These are phyloP conservation scores for Apamea anceps DNA, from an alignment of 2,888 invertebrate species.

Conservation along the genomic window DNA sequence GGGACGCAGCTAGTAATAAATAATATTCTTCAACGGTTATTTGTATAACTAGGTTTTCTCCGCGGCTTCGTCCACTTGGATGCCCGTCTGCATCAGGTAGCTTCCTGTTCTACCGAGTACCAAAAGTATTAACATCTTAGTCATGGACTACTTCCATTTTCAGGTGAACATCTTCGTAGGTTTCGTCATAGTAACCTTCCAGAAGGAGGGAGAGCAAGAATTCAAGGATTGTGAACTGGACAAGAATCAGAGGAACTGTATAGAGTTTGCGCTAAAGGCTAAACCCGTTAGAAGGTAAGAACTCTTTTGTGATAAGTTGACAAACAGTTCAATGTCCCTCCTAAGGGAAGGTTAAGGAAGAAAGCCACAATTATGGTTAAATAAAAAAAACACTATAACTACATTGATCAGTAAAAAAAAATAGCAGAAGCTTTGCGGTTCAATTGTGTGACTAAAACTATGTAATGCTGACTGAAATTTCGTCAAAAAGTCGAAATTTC, in stretches of 20 bases:
- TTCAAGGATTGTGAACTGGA: conserved; percentile 99
- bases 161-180: conserved; percentile 99
- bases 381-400: too few species aligned
- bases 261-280: conserved; percentile 98
- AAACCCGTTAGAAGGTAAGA: conserved; percentile 93
- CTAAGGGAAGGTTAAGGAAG: background rate
- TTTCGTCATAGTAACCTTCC: conserved; percentile 99
- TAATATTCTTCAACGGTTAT: background rate
- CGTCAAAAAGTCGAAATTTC: too few species aligned
- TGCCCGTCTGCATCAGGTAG: background rate
- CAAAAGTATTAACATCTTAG: background rate
- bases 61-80: too few species aligned
- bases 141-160: conserved; percentile 47
- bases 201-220: conserved; percentile 99
- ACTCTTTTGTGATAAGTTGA: background rate
- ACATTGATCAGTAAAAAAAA: too few species aligned
- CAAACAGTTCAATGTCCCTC: background rate
- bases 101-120: background rate
- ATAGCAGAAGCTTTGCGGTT: too few species aligned
- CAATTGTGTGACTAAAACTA: too few species aligned
- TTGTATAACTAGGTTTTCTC: background rate
- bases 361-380: background rate
- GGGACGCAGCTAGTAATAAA: background rate
- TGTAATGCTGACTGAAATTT: too few species aligned
- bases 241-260: conserved; percentile 99